A percentile compares a stretch with the other conserved stretches of the same genome.
These are phyloP conservation scores for Rostratula benghalensis DNA, from an alignment of 2,113 vertebrate species.

Conservation along the genomic window DNA sequence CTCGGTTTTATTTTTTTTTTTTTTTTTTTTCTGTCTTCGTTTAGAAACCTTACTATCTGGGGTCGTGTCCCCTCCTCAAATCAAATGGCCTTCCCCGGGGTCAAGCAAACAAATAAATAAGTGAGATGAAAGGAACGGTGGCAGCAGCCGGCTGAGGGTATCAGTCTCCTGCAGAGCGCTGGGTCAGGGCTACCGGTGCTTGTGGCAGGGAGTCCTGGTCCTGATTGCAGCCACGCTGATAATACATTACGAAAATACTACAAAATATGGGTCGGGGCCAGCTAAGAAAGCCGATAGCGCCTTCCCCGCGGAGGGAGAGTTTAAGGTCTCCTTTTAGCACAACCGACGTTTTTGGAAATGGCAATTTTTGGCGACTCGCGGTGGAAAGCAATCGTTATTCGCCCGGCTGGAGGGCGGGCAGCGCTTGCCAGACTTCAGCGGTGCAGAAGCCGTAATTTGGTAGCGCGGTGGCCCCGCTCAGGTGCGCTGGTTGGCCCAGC, in stretches of 20 bases:
- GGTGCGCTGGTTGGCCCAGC: neutral
- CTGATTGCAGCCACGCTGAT: rapidly evolving
- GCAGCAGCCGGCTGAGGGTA: neutral
- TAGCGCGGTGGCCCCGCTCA: neutral
- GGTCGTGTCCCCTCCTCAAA: too few relatives aligned
- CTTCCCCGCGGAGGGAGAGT: neutral
- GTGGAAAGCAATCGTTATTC: neutral
- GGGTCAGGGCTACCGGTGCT: rapidly evolving
- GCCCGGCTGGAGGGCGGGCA: neutral
- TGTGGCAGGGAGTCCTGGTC: too few relatives aligned
- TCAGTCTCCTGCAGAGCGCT: neutral
- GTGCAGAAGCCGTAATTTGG: neutral
- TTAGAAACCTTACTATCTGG: too few relatives aligned
- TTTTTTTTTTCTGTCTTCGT: too few relatives aligned
- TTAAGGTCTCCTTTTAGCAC: neutral
- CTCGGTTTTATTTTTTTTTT: too few relatives aligned
- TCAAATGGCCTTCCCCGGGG: too few relatives aligned
- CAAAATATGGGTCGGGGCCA: neutral
- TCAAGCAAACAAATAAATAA: too few relatives aligned
- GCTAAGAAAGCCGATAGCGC: neutral
- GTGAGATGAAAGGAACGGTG: too few relatives aligned
- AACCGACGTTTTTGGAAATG: neutral
- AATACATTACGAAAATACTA: neutral
- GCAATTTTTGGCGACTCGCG: neutral
- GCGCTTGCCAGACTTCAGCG: neutral